Conservation (phyloP, 2,113 vertebrate species). For the Charadrius vociferus region DNA sequence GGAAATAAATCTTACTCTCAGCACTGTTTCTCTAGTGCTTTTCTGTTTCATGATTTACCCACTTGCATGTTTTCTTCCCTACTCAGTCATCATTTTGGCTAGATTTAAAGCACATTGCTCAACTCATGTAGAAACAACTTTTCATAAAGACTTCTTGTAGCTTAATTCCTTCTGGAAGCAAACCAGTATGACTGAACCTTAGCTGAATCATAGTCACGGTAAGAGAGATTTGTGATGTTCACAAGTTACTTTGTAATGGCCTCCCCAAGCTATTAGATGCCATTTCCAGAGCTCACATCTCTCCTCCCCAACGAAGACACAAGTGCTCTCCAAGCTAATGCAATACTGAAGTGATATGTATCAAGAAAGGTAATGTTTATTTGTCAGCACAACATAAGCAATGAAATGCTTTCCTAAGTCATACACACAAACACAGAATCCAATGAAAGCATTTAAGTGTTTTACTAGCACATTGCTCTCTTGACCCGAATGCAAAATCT, state of each 20-base stretch:
- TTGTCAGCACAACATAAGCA: not conserved
- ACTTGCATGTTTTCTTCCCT: not conserved
- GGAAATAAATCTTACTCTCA: not conserved
- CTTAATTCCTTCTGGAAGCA: slow-evolving; percentile 6
- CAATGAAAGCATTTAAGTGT: not conserved
- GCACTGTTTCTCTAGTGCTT: not conserved
- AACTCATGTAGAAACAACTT: not conserved
- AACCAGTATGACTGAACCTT: not conserved
- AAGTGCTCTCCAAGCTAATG: not conserved
- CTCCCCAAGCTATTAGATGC: not conserved
- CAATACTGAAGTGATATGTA: not conserved
- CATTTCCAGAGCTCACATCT: not conserved
- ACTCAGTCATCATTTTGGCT: not conserved
- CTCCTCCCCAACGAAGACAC: not conserved
- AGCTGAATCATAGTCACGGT: not conserved
- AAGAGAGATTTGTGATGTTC: not conserved
- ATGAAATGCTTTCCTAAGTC: not conserved
- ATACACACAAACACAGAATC: not conserved
- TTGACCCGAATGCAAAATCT: not conserved
- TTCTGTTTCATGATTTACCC: slow-evolving; percentile 7
- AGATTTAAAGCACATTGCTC: slow-evolving; percentile 7
- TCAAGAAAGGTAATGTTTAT: not conserved
- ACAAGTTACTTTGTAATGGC: not conserved
- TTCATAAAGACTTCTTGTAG: not conserved
- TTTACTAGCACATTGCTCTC: not conserved